A percentile compares a stretch with the other conserved stretches of the same genome.
Evolutionary conservation across 1,140 invertebrate species (phyloP).

Genomic region (Matsumurasca onukii): DNA sequence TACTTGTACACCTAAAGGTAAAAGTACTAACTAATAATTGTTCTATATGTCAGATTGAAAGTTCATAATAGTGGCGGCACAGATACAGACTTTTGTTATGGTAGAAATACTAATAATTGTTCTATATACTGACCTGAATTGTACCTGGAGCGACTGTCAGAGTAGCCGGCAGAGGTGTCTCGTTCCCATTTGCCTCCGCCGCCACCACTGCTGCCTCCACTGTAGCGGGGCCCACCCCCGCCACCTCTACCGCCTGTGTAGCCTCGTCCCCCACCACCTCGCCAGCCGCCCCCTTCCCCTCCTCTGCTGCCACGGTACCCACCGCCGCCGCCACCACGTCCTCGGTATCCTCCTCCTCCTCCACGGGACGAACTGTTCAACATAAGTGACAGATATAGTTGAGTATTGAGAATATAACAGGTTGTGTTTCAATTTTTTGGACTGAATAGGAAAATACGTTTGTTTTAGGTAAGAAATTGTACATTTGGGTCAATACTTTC

Average conservation of each 20-base stretch:
- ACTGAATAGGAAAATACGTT: no score
- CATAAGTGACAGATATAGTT: no score
- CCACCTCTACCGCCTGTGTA: not conserved
- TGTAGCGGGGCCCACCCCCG: not conserved
- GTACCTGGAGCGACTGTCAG: constrained; percentile 8
- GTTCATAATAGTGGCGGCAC: not conserved
- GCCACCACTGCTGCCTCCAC: not conserved
- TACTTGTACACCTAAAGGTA: not conserved
- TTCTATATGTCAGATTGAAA: not conserved
- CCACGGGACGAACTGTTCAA: constrained; percentile 18
- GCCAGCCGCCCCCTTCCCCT: not conserved
- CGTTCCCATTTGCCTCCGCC: constrained; percentile 22
- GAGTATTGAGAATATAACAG: no score
- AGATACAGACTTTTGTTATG: not conserved
- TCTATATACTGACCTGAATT: not conserved
- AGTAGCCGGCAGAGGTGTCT: constrained; percentile 11
- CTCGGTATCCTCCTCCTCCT: constrained; percentile 7
- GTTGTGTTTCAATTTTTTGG: no score
- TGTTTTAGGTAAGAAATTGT: no score
- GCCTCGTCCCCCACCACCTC: not conserved
- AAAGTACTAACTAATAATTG: not conserved
- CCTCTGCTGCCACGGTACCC: not conserved
- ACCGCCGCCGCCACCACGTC: constrained; percentile 17
- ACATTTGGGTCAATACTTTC: no score
- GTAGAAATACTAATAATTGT: not conserved